phyloP scores from a whole-genome alignment of 2,797 vertebrate genomes.

The Sarcoramphus papa region DNA sequence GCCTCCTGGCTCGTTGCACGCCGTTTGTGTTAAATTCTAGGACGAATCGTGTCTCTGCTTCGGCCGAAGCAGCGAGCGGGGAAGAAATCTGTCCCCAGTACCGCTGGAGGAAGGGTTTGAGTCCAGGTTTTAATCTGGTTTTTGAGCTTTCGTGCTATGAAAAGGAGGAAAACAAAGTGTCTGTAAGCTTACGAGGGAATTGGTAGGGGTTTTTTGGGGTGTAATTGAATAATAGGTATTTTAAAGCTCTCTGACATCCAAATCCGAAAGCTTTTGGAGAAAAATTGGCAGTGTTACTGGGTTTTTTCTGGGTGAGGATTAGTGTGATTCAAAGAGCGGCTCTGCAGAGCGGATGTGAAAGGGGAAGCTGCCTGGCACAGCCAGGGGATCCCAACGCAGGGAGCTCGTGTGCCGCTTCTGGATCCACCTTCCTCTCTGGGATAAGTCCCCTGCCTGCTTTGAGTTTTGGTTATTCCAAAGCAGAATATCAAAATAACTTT shows the following conservation, averaged over 20 bases:
- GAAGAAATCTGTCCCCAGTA: accelerated
- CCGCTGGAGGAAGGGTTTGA: neutral
- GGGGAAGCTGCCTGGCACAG: neutral
- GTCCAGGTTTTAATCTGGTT: neutral
- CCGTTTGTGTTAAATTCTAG: accelerated
- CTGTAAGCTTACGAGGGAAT: neutral
- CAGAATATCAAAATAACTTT: neutral
- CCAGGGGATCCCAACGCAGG: neutral
- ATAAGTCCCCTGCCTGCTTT: neutral
- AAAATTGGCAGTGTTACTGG: neutral
- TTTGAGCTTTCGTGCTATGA: neutral
- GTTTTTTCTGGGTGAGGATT: neutral
- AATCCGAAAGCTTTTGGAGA: neutral
- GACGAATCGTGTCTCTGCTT: accelerated
- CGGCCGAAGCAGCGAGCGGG: accelerated
- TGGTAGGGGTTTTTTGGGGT: neutral
- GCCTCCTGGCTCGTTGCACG: accelerated
- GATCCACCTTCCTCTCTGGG: too few relatives aligned
- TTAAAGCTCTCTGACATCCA: neutral
- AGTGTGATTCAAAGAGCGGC: neutral
- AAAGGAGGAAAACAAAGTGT: accelerated
- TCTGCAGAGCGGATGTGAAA: neutral
- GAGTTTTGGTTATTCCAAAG: neutral
- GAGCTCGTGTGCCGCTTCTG: neutral
- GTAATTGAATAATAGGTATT: neutral